Evolutionary conservation across 1,140 invertebrate species (phyloP).

Genomic region (Radopholus similis): DNA sequence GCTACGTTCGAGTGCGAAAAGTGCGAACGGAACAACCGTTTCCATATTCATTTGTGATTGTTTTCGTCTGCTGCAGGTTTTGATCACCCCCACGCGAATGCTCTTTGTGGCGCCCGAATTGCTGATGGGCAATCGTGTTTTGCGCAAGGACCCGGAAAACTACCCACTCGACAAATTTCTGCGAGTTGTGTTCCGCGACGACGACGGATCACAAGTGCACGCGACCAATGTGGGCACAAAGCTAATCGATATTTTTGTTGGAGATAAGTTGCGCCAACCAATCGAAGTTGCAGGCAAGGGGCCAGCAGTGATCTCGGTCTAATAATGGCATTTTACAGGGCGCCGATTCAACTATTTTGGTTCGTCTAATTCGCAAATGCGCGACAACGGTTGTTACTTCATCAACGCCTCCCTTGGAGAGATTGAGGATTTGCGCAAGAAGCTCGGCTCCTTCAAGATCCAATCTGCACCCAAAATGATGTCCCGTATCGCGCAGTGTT

Average conservation of each 20-base stretch:
- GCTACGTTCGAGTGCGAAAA: slow-evolving; percentile 38
- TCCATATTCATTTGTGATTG: slow-evolving; percentile 7
- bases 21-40: too few species aligned
- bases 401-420: slow-evolving; percentile 35
- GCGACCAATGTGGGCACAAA: slow-evolving; percentile 18
- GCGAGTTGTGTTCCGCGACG: slow-evolving; percentile 40
- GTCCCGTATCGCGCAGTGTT: slow-evolving; percentile 48
- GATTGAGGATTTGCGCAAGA: slow-evolving; percentile 31
- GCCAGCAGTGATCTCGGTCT: background rate
- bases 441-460: slow-evolving; percentile 36
- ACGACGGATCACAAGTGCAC: slow-evolving; percentile 23
- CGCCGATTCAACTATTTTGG: slow-evolving; percentile 45
- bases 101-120: slow-evolving; percentile 39
- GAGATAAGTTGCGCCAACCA: slow-evolving; percentile 19
- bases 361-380: slow-evolving; percentile 48
- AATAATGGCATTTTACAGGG: slow-evolving; percentile 17
- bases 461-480: slow-evolving; percentile 48
- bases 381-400: slow-evolving; percentile 49
- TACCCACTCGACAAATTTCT: slow-evolving; percentile 34
- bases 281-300: slow-evolving; percentile 18
- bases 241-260: slow-evolving; percentile 34
- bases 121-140: slow-evolving; percentile 36
- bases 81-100: slow-evolving; percentile 41
- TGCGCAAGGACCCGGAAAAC: slow-evolving; percentile 25
- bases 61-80: slow-evolving; percentile 31